Evolutionary conservation across 2,888 invertebrate species (phyloP), one percentile per base, ranked within the genome.

Genomic region (Drosophila testacea): DNA sequence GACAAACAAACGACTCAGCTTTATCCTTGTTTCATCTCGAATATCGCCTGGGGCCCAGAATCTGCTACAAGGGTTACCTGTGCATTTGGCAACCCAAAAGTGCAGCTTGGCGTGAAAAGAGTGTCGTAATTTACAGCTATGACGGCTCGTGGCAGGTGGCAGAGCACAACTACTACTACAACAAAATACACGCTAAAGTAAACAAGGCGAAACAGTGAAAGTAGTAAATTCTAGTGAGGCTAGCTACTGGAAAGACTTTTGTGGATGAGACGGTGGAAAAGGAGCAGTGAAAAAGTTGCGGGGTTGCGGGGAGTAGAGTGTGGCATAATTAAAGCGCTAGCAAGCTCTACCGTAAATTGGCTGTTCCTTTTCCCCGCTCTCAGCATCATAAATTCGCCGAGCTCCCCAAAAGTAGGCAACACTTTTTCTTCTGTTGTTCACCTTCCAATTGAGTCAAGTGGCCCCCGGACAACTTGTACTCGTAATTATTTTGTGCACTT

Each of bases 21-120:
- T 50, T 66, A 66, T 69, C 73, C 73, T 66, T 54, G 77, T 69
- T 67, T 57, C 70, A 65, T 60, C 66, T 68, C 47, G 50, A 66
- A 66, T 65, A 52, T 46, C 51, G 46, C 36, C 39, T 13, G 22
- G 27, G 39, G n/a, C 27, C 36, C 16, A 32, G 38, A 36, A 55
- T 41, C 50, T 65, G 47, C 42, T 50, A 22, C 22, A 50, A 50
- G 50, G n/a, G 22, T 50, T 36, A n/a, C 22, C 50, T 55, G 51
- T 60, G 63, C 56, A 71, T 39, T 59, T 52, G 63, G 60, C 69
- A 83, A 67, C 77, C 88, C 65, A 82, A 78, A 85, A 85, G 81
- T 88, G 85, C 83, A 86, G 70, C 73, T 75, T 69, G 71, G 72
- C 88, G 83, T 85, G 81, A 88, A 85, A 81, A 77, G 73, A 77